Evolutionary conservation across 2,113 vertebrate genomes (phyloP).

Genomic region (Capra hircus): DNA sequence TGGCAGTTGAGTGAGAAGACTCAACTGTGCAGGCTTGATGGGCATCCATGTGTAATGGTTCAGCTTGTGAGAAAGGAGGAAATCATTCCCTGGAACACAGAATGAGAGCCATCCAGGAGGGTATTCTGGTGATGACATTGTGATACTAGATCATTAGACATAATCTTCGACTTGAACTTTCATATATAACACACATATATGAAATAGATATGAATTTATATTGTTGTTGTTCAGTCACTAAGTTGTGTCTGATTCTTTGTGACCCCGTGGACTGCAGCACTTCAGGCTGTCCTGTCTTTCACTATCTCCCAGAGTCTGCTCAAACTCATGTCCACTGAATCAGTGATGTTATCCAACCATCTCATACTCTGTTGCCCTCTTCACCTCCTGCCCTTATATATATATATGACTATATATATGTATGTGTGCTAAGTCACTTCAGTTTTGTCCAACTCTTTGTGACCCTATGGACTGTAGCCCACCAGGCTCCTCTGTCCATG

Average conservation of each 20-base stretch:
- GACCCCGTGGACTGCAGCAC: not conserved
- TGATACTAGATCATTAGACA: not conserved
- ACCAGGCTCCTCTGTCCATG: not conserved
- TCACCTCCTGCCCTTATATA: not conserved
- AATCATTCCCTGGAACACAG: not conserved
- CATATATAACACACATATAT: not conserved
- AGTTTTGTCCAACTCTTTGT: not conserved
- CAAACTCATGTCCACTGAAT: not conserved
- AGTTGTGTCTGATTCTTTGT: not conserved
- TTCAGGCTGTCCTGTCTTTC: not conserved
- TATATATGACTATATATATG: not conserved
- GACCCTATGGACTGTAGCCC: not conserved
- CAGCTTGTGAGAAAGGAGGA: not conserved
- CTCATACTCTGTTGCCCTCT: not conserved
- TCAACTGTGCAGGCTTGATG: too few species aligned
- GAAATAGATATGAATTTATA: not conserved
- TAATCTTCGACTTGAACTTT: not conserved
- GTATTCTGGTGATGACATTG: not conserved
- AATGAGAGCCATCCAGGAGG: not conserved
- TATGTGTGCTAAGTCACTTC: not conserved
- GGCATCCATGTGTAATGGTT: accelerated
- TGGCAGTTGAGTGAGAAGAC: not conserved
- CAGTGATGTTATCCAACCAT: not conserved
- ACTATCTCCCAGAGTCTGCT: not conserved
- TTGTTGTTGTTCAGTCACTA: not conserved